A percentile compares a stretch with the other conserved stretches of the same genome.
These are phyloP conservation scores for Podilymbus podiceps DNA, from an alignment of 2,113 vertebrate genomes.

Conservation along the genomic window DNA sequence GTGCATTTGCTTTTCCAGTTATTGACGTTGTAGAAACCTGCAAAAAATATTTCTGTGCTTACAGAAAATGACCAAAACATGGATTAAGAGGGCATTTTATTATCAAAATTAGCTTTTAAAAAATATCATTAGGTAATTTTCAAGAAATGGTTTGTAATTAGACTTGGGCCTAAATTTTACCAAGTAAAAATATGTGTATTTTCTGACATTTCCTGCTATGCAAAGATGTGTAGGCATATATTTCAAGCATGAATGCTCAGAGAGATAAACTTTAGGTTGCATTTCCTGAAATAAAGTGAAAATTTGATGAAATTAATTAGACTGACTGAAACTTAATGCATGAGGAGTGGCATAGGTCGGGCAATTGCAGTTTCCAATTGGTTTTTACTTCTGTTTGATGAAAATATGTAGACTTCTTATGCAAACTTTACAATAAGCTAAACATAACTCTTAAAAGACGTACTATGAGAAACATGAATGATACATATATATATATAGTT, in stretches of 20 bases:
- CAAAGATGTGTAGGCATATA: background rate
- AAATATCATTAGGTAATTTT: background rate
- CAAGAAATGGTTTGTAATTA: background rate
- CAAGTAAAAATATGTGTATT: background rate
- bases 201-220: background rate
- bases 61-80: background rate
- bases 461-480: background rate
- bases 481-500: background rate
- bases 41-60: background rate
- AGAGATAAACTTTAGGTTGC: background rate
- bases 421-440: background rate
- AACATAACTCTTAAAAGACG: background rate
- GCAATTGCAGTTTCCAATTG: background rate
- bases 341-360: background rate
- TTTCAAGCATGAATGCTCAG: background rate
- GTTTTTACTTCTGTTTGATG: background rate
- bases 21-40: background rate
- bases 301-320: background rate
- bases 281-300: background rate
- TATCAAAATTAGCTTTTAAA: background rate
- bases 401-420: background rate
- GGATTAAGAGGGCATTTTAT: background rate
- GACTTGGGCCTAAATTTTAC: background rate
- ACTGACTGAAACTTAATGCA: background rate
- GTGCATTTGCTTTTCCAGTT: background rate